Conservation (phyloP, 2,797 vertebrate genomes). For the Caiman crocodilus region DNA sequence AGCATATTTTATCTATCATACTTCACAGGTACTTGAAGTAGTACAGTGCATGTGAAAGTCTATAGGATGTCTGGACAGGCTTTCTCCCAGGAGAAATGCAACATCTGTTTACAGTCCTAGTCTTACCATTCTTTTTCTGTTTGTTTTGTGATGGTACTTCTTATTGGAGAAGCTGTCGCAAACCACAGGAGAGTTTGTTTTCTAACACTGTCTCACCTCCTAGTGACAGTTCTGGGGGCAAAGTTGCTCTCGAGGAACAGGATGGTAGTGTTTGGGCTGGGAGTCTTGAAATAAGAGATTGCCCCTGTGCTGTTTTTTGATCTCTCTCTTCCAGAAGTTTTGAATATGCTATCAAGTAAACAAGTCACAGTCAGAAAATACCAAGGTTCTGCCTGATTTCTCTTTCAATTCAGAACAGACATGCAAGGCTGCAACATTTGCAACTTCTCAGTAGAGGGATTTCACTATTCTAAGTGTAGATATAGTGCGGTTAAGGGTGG, state of each 20-base stretch:
- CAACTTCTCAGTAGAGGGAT: not conserved
- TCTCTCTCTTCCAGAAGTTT: rapidly evolving
- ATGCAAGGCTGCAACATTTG: not conserved
- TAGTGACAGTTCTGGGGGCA: not conserved
- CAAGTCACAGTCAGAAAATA: rapidly evolving
- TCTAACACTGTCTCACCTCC: not conserved
- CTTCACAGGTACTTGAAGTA: no score
- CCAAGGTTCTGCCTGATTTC: rapidly evolving
- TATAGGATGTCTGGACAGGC: no score
- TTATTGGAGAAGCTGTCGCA: not conserved
- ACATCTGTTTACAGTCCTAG: not conserved
- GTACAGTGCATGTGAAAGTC: no score
- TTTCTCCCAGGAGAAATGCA: no score
- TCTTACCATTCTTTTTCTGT: not conserved
- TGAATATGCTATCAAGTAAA: not conserved
- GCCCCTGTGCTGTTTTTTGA: not conserved
- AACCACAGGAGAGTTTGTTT: not conserved
- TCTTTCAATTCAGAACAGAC: not conserved
- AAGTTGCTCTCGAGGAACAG: not conserved
- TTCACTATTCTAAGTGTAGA: not conserved
- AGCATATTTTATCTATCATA: no score
- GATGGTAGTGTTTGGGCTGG: not conserved
- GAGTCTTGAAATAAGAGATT: not conserved
- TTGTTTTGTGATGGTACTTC: not conserved
- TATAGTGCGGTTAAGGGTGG: no score